These are phyloP conservation scores for Nesoenas mayeri DNA, from an alignment of 2,113 vertebrate genomes.

Conservation along the genomic window DNA sequence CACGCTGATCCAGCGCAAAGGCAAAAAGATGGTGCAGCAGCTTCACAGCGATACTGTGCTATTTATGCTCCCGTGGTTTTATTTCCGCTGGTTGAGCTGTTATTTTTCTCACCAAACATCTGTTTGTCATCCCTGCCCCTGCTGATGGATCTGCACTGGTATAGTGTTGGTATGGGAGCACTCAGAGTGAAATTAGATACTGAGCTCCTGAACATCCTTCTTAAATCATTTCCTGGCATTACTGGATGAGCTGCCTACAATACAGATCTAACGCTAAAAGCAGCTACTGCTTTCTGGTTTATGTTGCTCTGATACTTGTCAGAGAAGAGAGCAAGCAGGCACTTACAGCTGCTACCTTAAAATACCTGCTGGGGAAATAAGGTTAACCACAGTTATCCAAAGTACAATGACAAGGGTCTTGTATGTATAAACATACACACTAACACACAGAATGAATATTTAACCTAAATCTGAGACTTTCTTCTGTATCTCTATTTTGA, in stretches of 20 bases:
- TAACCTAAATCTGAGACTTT: background rate
- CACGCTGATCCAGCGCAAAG: background rate
- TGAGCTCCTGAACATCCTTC: constrained; percentile 21
- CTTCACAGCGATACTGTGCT: background rate
- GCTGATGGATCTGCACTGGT: background rate
- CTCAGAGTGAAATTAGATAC: constrained; percentile 40
- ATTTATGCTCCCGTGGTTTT: background rate
- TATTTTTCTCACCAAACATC: constrained; percentile 11
- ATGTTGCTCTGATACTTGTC: background rate
- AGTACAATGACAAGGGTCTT: background rate
- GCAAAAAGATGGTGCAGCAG: background rate
- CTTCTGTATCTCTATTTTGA: background rate
- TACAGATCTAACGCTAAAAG: constrained; percentile 3
- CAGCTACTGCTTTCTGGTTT: constrained; percentile 8
- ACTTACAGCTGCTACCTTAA: background rate
- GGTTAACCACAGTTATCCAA: background rate
- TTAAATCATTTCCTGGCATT: constrained; percentile 43
- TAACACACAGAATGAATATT: background rate
- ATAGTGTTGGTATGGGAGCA: background rate
- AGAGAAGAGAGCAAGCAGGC: background rate
- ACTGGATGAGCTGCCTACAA: background rate
- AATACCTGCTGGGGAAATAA: background rate
- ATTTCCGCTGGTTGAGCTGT: background rate
- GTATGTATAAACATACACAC: background rate
- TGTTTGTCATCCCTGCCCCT: constrained; percentile 31